Evolutionary conservation across 2,113 vertebrate genomes (phyloP).

Genomic region (Perca schrenkii): DNA sequence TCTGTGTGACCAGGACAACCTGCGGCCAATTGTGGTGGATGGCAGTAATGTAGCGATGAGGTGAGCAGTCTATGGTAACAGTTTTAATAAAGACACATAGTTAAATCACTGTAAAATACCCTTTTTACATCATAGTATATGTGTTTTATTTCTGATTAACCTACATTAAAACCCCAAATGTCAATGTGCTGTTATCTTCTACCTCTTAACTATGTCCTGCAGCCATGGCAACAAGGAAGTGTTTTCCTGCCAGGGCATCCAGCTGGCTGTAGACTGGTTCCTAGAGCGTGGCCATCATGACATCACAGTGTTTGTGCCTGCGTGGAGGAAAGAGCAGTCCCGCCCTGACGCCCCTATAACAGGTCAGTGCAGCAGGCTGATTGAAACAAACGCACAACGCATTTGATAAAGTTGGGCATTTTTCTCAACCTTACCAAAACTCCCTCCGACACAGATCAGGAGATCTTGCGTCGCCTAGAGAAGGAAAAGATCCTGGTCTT

Average conservation of each 20-base stretch:
- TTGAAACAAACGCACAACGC: not conserved
- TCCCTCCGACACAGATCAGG: conserved; percentile 88
- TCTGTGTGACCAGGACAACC: conserved; percentile 92
- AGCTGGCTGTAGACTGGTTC: conserved; percentile 97
- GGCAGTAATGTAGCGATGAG: conserved; percentile 99
- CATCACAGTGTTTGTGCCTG: conserved; percentile 97
- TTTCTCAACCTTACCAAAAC: not conserved
- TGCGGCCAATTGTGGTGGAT: conserved; percentile 94
- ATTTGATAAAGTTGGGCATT: not conserved
- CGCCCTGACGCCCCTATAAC: conserved; percentile 96
- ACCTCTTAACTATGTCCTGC: conserved; percentile 48
- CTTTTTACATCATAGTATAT: not conserved
- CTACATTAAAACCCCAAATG: not conserved
- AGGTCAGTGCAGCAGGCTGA: conserved; percentile 77
- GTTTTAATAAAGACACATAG: not conserved
- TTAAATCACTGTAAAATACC: not conserved
- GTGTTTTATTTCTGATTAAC: not conserved
- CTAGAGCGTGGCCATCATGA: conserved; percentile 95
- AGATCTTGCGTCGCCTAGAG: conserved; percentile 93
- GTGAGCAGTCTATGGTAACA: conserved; percentile 75
- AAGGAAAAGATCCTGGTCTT: conserved; percentile 98
- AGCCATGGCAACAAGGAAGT: conserved; percentile 99
- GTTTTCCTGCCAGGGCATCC: conserved; percentile 98
- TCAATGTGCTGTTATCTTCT: not conserved
- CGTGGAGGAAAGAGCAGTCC: conserved; percentile 97